Base-by-base conservation (phyloP, 2,888 invertebrate genomes). In the Volucella inflata region DNA sequence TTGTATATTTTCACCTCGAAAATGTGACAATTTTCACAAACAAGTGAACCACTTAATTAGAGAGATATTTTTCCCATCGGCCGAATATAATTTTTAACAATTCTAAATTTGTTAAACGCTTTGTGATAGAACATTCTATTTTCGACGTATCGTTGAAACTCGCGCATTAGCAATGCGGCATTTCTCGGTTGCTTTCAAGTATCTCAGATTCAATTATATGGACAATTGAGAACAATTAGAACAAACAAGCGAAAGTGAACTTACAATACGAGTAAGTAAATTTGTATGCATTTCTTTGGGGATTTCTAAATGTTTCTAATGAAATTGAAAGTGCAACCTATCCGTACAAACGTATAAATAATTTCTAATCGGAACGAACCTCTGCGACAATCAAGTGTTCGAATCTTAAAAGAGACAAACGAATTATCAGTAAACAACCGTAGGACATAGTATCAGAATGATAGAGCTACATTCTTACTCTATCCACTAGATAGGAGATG, bases 311-410 rank as follows among this genome's bases (percentile, higher is more conserved):
- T 17, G 12, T 36, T 2, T 21, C 16, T n/a, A 65, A 44, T 71
- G 71, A 71, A 71, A 71, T 40, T 30, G 60, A 71, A 71, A 71
- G 71, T 71, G 42, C 30, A 11, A 42, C 42, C 8, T 50, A 50
- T 71, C 40, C 30, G 30, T 30, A 0, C 6, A 30, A 30, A 6
- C 30, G 30, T 6, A 30, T 30, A 30, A 4, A 30, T 30, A 30
- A 30, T 30, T 30, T 4, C 30, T 6, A 30, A 6, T 30, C 30
- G 30, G 6, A 30, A 30, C 30, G 6, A 6, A 30, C 30, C 6
- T 30, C 6, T 30, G 0, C 6, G 6, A 30, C 6, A 6, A 3
- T 6, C 4, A 30, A 30, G 6, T 30, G 30, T 60, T 57, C 40
- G 17, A 10, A 40, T 16, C 12, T 11, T 40, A 11, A 38, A 59